Base-by-base conservation (phyloP, 2,888 invertebrate species). In the Drosophila picticornis region DNA sequence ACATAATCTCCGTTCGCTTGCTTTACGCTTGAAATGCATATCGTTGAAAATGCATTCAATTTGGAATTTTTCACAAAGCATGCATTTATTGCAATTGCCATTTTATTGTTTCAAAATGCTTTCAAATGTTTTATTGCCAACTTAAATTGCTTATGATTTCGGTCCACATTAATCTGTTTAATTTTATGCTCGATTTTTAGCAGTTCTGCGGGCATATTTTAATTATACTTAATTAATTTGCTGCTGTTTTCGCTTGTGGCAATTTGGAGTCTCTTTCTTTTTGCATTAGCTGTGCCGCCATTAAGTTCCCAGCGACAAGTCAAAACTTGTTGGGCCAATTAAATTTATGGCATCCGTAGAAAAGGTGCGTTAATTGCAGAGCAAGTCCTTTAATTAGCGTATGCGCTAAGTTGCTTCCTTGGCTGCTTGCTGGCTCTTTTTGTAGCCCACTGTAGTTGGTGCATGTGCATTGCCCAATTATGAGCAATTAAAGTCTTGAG, bases 311-410 rank as follows among this genome's bases (percentile, higher is more conserved):
- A 63, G 27, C 55, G 25, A 51, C 48, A 59, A 80, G 64, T 70
- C 61, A 75, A 74, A 81, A 79, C 70, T 70, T 82, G 78, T 80
- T 71, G 48, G 68, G 69, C 69, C 90, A 85, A 88, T 90, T 90
- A 88, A 70, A 68, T 85, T 60, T 62, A 75, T 75, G 82, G 77
- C 77, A 60, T 72, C 71, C 50, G 60, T 52, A 48, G 43, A 55
- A 74, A 59, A 74, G 74, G 69, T 63, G 60, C 62, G 65, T 72
- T 72, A 72, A 70, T 63, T 77, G 58, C 58, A n/a, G 59, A 27
- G 65, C 68, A 67, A 69, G 88, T 89, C 83, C 83, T 86, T 85
- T 88, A 90, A 90, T 87, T 90, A 88, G 86, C 81, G 63, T 74
- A 46, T 46, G 43, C 72, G 75, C 77, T 72, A 86, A 74, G 79